Base-by-base conservation (phyloP, 2,888 invertebrate genomes). In the Macroteleia sp. region DNA sequence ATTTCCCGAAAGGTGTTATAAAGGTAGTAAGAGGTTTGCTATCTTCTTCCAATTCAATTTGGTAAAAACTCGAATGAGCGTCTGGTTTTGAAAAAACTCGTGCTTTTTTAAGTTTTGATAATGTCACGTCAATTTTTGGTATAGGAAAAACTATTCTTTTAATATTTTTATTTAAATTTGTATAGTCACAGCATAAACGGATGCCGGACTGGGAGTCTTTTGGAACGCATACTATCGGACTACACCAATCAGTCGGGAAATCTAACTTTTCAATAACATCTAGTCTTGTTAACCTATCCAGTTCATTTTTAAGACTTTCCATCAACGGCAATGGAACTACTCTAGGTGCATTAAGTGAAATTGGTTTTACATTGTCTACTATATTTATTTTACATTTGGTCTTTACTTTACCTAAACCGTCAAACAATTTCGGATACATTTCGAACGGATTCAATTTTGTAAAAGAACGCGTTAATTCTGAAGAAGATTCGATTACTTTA, bases 281-380 rank as follows among this genome's bases (percentile, higher is more conserved):
- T 44, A 80, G 62, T 19, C 20, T 5, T 0, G 36, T 12, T 82
- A 90, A 82, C 46, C 75, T 74, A 10, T 84, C 67, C 10, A 91
- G 46, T 80, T 90, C 86, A 8, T 41, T 14, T 77, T 86, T 86
- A 10, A 91, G 77, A 46, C 84, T 80, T 14, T 80, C 46, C 39
- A 85, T 34, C 8, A 88, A 41, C 1, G 89, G 87, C 16, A 90
- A 44, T 3, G 88, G 83, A 6, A 90, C 82, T 16, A 87, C 62
- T 10, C 46, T 12, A 0, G 61, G 48, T 3, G 17, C 61, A 19
- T 61, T 61, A 32, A 22, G 17, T 5, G 32, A 61, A 6, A 46
- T 1, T 0, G 59, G 44, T 17, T 46, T 36, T 12, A 10, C 41
- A 30, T 50, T 30, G 1, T 62, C 41, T 9, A 20, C 30, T 5